phyloP scores from a whole-genome alignment of 2,888 invertebrate genomes.

The Dasysyrphus tricinctus region DNA sequence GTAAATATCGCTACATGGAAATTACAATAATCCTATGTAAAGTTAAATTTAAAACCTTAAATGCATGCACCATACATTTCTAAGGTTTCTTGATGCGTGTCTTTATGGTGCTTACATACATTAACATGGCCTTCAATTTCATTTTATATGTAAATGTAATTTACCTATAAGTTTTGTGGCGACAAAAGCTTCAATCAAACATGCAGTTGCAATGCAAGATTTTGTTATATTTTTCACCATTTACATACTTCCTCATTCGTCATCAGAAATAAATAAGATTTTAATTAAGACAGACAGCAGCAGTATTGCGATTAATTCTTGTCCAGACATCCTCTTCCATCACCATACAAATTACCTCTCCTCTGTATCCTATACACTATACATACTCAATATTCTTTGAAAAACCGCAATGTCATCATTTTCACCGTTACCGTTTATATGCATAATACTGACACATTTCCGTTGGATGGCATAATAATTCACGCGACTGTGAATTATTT shows the following conservation, averaged over 20 bases:
- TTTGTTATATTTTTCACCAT: background rate
- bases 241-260: conserved; percentile 37
- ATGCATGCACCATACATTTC: background rate
- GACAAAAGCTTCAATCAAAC: conserved; percentile 10
- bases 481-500: conserved; percentile 52
- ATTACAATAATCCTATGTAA: background rate
- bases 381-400: background rate
- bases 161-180: conserved; percentile 6
- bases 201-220: conserved; percentile 8
- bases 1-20: background rate
- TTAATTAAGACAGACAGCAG: conserved; percentile 57
- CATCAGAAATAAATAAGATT: conserved; percentile 50
- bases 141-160: background rate
- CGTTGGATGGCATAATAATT: conserved; percentile 49
- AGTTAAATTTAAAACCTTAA: background rate
- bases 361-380: background rate
- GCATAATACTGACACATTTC: conserved; percentile 36
- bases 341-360: background rate
- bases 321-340: background rate
- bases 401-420: conserved; percentile 36
- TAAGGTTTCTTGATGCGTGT: conserved; percentile 23
- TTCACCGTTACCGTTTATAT: conserved; percentile 25
- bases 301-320: conserved; percentile 49
- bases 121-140: conserved; percentile 10
- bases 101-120: background rate